phyloP scores from a whole-genome alignment of 1,140 invertebrate species.

The Zaprionus kolodkinae region DNA sequence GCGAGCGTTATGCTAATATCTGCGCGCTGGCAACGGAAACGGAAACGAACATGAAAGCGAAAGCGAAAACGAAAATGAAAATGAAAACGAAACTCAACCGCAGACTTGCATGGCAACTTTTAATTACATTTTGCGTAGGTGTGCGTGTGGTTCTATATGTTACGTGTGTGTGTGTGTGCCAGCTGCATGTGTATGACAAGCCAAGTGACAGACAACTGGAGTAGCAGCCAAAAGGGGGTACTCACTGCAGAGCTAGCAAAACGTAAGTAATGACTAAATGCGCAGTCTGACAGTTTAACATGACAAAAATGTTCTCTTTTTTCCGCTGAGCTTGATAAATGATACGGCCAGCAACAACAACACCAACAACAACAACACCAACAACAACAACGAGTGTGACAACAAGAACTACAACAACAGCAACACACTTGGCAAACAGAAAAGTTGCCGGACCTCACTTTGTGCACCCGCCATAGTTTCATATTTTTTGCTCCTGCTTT shows the following conservation, averaged over 20 bases:
- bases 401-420: slow-evolving; percentile 26
- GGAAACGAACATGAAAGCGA: slow-evolving; percentile 30
- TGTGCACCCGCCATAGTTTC: slow-evolving; percentile 37
- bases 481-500: slow-evolving; percentile 16
- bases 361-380: slow-evolving; percentile 28
- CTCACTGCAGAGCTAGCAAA: slow-evolving; percentile 42
- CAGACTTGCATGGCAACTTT: slow-evolving; percentile 78
- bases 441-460: slow-evolving; percentile 58
- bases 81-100: slow-evolving; percentile 59
- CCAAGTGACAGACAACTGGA: slow-evolving; percentile 53
- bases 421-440: slow-evolving; percentile 17
- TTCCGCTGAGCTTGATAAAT: slow-evolving; percentile 79
- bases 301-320: slow-evolving; percentile 78
- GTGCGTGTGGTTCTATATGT: slow-evolving; percentile 10
- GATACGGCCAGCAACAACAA: slow-evolving; percentile 53
- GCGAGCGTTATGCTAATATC: slow-evolving; percentile 68
- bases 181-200: slow-evolving; percentile 54
- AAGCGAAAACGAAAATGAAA: slow-evolving; percentile 41
- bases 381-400: slow-evolving; percentile 37
- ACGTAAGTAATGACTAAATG: slow-evolving; percentile 82
- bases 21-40: slow-evolving; percentile 14
- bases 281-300: slow-evolving; percentile 82
- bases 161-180: slow-evolving; percentile 8
- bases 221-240: slow-evolving; percentile 17
- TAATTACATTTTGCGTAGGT: slow-evolving; percentile 73